Evolutionary conservation across 2,113 vertebrate genomes (phyloP).

Genomic region (Lepisosteus oculatus): DNA sequence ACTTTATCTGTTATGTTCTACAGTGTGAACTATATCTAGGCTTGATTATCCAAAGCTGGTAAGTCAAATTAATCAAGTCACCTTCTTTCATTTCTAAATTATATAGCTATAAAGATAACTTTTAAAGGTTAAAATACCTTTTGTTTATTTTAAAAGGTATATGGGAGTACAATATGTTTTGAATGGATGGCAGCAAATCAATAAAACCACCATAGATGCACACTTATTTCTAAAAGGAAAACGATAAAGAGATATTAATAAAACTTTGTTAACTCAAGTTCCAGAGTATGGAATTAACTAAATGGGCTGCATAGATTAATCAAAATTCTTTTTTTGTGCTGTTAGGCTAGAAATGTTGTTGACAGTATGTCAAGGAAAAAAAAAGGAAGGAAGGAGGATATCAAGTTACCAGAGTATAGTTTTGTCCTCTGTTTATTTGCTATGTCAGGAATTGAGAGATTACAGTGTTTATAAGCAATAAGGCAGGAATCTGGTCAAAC

Average conservation of each 20-base stretch:
- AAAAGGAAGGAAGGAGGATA: conserved; percentile 70
- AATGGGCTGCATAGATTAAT: conserved; percentile 31
- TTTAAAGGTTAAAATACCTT: background rate
- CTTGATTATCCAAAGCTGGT: background rate
- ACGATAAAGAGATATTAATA: background rate
- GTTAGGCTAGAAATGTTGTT: conserved; percentile 54
- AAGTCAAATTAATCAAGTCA: conserved; percentile 3
- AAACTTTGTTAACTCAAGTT: conserved; percentile 13
- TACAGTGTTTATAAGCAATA: conserved; percentile 64
- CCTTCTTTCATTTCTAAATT: background rate
- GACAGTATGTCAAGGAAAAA: conserved; percentile 65
- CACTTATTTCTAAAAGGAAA: background rate
- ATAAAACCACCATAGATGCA: background rate
- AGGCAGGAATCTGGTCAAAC: conserved; percentile 65
- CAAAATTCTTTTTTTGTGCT: conserved; percentile 45
- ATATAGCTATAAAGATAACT: background rate
- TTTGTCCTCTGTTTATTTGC: conserved; percentile 72
- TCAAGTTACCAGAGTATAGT: conserved; percentile 64
- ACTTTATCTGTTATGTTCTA: too few species aligned
- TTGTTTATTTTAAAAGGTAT: conserved; percentile 4
- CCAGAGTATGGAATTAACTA: conserved; percentile 59
- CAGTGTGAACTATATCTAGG: background rate
- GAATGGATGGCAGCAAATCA: background rate
- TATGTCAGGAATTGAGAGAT: conserved; percentile 78
- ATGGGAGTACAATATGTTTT: conserved; percentile 1